Conservation (phyloP, 2,888 invertebrate species). For the Carcina quercana region DNA sequence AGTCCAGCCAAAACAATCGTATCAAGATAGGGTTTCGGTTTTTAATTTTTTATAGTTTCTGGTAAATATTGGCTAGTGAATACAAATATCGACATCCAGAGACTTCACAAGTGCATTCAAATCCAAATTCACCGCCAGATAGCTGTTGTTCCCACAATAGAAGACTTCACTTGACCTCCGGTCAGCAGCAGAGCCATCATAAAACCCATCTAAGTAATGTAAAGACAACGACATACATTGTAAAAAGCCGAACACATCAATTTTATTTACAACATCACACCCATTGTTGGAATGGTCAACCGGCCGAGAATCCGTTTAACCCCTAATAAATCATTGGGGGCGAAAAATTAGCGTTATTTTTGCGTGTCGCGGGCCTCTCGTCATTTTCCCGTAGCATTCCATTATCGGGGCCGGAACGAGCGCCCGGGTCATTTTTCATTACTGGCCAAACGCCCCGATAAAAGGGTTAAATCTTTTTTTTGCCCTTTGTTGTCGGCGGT, state of each 20-base stretch:
- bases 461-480: conserved; percentile 30
- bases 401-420: conserved; percentile 31
- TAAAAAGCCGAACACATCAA: conserved; percentile 23
- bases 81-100: no score
- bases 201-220: no score
- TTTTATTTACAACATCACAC: conserved; percentile 42
- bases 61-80: no score
- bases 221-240: no score
- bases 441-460: conserved; percentile 25
- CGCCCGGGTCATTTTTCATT: conserved; percentile 36
- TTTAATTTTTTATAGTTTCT: no score
- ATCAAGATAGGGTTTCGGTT: no score
- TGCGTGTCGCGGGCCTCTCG: conserved; percentile 32
- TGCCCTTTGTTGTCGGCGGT: conserved; percentile 10
- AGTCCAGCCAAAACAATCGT: no score
- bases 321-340: conserved; percentile 48
- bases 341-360: conserved; percentile 52
- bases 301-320: conserved; percentile 35
- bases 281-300: conserved; percentile 36
- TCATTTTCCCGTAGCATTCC: conserved; percentile 31
- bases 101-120: no score
- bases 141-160: no score
- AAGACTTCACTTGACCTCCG: no score
- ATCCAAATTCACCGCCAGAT: no score
- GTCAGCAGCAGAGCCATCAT: no score